phyloP scores from a whole-genome alignment of 2,113 vertebrate species.

The Diadophis punctatus region DNA sequence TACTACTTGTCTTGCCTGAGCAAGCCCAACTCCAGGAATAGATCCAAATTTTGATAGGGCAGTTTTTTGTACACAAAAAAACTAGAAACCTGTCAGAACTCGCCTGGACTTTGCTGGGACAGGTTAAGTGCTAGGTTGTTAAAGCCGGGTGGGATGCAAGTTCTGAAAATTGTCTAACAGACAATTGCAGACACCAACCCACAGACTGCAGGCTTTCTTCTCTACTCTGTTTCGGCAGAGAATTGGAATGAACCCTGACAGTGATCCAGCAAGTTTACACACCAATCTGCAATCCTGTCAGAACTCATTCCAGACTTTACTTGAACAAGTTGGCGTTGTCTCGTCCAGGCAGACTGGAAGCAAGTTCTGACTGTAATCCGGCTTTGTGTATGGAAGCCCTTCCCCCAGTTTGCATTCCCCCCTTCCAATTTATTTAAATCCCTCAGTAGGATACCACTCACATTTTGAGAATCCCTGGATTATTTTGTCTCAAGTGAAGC shows the following conservation, averaged over 20 bases:
- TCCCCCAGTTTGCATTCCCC: neutral
- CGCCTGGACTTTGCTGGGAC: neutral
- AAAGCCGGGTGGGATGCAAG: neutral
- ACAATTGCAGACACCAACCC: neutral
- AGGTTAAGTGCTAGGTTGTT: neutral
- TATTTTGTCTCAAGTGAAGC: neutral
- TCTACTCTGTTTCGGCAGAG: neutral
- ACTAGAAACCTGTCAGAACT: neutral
- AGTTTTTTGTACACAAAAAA: neutral
- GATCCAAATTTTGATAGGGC: neutral
- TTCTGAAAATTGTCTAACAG: neutral
- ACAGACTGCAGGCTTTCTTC: neutral
- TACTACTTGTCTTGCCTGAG: neutral
- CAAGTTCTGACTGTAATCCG: neutral
- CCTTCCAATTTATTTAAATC: neutral
- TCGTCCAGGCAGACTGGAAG: neutral
- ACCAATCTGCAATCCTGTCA: neutral
- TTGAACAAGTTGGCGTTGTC: neutral
- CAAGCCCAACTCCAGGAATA: neutral
- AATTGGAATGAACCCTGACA: neutral
- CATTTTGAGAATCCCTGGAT: neutral
- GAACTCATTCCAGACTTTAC: neutral
- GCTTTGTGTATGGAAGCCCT: neutral
- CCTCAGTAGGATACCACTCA: neutral
- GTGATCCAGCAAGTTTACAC: neutral